phyloP scores from a whole-genome alignment of 2,797 vertebrate genomes.

The Prionace glauca region DNA sequence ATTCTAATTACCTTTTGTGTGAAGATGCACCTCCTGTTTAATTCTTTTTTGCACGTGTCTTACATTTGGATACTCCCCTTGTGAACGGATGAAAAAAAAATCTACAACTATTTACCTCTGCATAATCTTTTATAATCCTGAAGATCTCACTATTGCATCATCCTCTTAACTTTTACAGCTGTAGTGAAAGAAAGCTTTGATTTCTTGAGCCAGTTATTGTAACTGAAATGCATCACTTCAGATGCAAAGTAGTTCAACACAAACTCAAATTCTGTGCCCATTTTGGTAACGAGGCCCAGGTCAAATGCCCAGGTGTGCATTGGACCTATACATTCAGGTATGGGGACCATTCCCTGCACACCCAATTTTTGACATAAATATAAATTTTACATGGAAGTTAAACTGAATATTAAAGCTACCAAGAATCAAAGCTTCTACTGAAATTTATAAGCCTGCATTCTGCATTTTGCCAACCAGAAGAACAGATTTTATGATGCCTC shows the following conservation, averaged over 20 bases:
- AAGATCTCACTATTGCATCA: not conserved
- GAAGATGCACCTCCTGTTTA: not conserved
- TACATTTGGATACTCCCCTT: not conserved
- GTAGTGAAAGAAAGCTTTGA: not conserved
- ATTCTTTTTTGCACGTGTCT: not conserved
- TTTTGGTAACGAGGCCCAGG: not conserved
- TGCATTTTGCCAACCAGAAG: not conserved
- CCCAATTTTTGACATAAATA: not conserved
- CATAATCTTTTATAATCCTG: not conserved
- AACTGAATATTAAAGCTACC: not conserved
- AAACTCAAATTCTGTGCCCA: not conserved
- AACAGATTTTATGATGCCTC: not conserved
- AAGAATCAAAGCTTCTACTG: not conserved
- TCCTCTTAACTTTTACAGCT: not conserved
- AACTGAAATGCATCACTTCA: not conserved
- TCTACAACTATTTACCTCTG: not conserved
- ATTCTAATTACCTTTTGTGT: not conserved
- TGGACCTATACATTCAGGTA: not conserved
- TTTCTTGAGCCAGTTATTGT: not conserved
- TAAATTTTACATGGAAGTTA: not conserved
- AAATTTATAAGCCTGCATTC: not conserved
- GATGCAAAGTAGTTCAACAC: not conserved
- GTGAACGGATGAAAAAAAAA: not conserved
- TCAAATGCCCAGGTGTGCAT: not conserved
- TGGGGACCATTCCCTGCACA: not conserved